phyloP scores from a whole-genome alignment of 2,113 vertebrate species.

The Cinclus cinclus region DNA sequence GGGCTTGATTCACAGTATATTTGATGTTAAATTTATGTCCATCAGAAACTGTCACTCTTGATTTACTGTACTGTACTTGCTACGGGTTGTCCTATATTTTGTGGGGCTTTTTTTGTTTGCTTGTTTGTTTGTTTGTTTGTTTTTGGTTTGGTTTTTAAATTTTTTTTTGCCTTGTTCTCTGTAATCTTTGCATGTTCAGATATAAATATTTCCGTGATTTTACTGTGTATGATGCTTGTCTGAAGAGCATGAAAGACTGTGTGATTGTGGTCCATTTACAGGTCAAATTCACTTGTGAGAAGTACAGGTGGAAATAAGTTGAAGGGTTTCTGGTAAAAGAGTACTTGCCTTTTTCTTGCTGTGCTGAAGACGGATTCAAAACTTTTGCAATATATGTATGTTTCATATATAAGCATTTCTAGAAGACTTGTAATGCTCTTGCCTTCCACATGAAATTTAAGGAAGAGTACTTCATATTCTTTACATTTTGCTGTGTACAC shows the following conservation, averaged over 20 bases:
- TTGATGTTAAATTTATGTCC: not conserved
- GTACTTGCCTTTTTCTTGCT: not conserved
- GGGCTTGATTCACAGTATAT: not conserved
- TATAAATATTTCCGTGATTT: not conserved
- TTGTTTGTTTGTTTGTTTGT: too few species aligned
- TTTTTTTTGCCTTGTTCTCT: not conserved
- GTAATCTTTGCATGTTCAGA: not conserved
- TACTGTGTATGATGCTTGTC: not conserved
- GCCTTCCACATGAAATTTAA: not conserved
- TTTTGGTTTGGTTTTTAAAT: too few species aligned
- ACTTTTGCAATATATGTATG: not conserved
- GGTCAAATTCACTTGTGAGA: not conserved
- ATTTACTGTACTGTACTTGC: not conserved
- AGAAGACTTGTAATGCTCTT: not conserved
- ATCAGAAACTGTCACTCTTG: not conserved
- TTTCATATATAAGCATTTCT: not conserved
- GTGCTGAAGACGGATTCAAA: not conserved
- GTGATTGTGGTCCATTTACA: not conserved
- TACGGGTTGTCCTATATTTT: not conserved
- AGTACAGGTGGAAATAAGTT: not conserved
- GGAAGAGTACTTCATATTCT: not conserved
- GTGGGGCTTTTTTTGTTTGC: not conserved
- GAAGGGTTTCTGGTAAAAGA: not conserved
- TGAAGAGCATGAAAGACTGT: not conserved
- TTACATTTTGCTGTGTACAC: not conserved